These are phyloP conservation scores for Myoxocephalus aenaeus DNA, from an alignment of 2,797 vertebrate species.

Conservation along the genomic window DNA sequence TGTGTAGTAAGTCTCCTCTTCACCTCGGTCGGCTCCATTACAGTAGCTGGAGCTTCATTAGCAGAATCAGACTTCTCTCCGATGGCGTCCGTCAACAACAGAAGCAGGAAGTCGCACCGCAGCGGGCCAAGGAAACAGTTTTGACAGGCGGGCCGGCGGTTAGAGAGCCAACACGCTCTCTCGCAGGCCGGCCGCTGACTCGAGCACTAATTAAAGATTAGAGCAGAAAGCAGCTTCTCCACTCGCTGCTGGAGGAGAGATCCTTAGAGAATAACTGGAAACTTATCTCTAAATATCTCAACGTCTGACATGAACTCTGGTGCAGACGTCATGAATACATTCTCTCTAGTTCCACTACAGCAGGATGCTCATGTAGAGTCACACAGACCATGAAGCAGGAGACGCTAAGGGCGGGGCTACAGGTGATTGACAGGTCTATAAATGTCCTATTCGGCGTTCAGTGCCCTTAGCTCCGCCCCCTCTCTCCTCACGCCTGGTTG, in stretches of 20 bases:
- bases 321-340: too few species aligned
- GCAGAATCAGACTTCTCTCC: slow-evolving; percentile 48
- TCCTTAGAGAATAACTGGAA: too few species aligned
- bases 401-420: too few species aligned
- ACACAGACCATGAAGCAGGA: too few species aligned
- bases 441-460: too few species aligned
- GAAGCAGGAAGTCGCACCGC: neutral
- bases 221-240: neutral
- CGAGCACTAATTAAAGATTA: neutral
- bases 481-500: too few species aligned
- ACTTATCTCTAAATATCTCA: too few species aligned
- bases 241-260: neutral
- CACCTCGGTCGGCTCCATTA: slow-evolving; percentile 59
- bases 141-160: neutral
- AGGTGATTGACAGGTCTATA: too few species aligned
- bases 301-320: too few species aligned
- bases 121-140: slow-evolving; percentile 15
- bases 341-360: too few species aligned
- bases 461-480: too few species aligned
- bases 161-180: neutral
- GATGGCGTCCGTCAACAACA: slow-evolving; percentile 27
- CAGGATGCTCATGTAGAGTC: too few species aligned
- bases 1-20: slow-evolving; percentile 36
- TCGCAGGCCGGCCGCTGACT: neutral
- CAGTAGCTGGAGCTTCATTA: slow-evolving; percentile 56